Evolutionary conservation across 2,888 invertebrate genomes (phyloP).

Genomic region (Ochropleura plecta): DNA sequence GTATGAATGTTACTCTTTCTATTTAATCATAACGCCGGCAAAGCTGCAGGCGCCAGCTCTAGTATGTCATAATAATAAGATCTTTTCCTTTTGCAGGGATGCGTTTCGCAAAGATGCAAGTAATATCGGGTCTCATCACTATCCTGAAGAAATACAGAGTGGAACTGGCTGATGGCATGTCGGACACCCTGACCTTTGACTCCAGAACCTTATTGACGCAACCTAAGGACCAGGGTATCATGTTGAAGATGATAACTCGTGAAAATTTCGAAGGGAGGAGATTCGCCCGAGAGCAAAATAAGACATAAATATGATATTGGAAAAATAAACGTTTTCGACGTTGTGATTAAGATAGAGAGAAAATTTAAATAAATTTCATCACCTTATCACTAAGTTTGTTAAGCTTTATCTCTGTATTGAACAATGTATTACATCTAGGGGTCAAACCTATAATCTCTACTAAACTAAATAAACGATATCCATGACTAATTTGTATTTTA

Average conservation of each 20-base stretch:
- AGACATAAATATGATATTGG: background rate
- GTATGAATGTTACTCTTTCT: no score
- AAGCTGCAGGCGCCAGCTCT: background rate
- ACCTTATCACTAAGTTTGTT: background rate
- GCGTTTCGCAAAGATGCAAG: slow-evolving; percentile 69
- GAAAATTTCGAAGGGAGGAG: slow-evolving; percentile 55
- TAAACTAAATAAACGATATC: background rate
- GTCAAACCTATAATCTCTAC: background rate
- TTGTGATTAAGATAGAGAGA: no score
- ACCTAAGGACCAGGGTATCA: slow-evolving; percentile 46
- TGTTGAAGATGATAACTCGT: slow-evolving; percentile 53
- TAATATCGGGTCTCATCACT: slow-evolving; percentile 71
- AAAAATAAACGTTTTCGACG: background rate
- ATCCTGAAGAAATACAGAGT: slow-evolving; percentile 71
- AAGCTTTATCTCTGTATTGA: background rate
- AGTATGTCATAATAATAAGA: background rate
- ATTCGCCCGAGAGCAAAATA: slow-evolving; percentile 11
- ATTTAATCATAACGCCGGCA: no score
- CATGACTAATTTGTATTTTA: background rate
- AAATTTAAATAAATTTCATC: no score
- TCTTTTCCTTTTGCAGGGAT: background rate
- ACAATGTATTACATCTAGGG: background rate
- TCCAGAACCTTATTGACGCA: slow-evolving; percentile 44
- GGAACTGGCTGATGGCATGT: slow-evolving; percentile 67
- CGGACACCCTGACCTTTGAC: slow-evolving; percentile 44